These are phyloP conservation scores for Pogonognathellus flavescens DNA, from an alignment of 1,140 invertebrate genomes.

Conservation along the genomic window DNA sequence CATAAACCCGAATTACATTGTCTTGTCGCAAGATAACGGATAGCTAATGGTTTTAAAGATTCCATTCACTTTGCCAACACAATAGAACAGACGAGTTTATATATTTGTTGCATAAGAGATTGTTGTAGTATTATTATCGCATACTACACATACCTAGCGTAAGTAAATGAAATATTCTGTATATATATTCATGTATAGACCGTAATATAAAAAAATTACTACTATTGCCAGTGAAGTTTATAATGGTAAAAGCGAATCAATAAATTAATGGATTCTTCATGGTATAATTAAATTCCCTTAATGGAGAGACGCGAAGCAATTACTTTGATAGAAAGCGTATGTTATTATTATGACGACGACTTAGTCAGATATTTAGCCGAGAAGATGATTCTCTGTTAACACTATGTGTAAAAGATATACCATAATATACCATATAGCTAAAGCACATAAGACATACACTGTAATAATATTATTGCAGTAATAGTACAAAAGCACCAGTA, in stretches of 20 bases:
- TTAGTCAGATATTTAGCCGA: not conserved
- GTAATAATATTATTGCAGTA: not conserved
- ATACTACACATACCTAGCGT: too few species aligned
- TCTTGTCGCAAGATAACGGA: constrained; percentile 50
- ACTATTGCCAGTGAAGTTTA: not conserved
- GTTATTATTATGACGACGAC: constrained; percentile 13
- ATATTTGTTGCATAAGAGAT: too few species aligned
- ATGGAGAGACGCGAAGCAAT: constrained; percentile 29
- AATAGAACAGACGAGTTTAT: not conserved
- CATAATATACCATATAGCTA: not conserved
- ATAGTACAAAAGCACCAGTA: not conserved
- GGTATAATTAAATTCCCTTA: constrained; percentile 44
- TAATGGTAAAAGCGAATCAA: constrained; percentile 31
- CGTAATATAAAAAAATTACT: not conserved
- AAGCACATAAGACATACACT: not conserved
- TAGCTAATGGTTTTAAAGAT: constrained; percentile 17
- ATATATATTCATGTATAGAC: not conserved
- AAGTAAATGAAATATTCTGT: too few species aligned
- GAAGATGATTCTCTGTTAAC: not conserved
- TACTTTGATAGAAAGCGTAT: constrained; percentile 32
- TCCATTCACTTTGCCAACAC: not conserved
- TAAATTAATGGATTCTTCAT: constrained; percentile 34
- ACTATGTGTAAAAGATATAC: not conserved
- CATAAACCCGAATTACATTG: constrained; percentile 59
- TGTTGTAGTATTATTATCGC: too few species aligned